phyloP scores from a whole-genome alignment of 2,113 vertebrate species.

The Barbus barbus region DNA sequence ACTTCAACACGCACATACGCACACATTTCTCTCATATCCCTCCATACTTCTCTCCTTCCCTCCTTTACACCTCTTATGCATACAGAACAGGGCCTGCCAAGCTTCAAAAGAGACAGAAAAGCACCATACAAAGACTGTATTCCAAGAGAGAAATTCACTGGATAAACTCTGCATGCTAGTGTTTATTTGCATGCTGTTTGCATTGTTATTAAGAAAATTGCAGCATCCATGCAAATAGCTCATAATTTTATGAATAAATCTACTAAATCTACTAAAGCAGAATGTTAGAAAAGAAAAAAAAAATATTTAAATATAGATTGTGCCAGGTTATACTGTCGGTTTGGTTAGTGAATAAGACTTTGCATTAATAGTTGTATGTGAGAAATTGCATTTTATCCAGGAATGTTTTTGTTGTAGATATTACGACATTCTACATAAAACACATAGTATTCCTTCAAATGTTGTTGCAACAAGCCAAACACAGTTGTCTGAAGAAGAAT shows the following conservation, averaged over 20 bases:
- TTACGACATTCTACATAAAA: too few species aligned
- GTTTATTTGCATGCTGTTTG: not conserved
- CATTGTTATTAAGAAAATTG: not conserved
- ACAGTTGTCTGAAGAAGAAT: too few species aligned
- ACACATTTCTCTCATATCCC: constrained; percentile 9
- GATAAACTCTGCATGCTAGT: not conserved
- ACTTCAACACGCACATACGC: constrained; percentile 45
- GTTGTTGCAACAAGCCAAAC: too few species aligned
- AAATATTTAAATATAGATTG: too few species aligned
- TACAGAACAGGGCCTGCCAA: not conserved
- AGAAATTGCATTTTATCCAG: too few species aligned
- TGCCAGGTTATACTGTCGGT: too few species aligned
- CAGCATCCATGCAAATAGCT: not conserved
- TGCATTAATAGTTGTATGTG: too few species aligned
- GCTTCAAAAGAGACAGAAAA: constrained; percentile 14
- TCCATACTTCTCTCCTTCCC: constrained; percentile 22
- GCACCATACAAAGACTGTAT: not conserved
- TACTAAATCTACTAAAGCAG: too few species aligned
- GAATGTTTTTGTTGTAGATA: too few species aligned
- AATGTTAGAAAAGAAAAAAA: too few species aligned
- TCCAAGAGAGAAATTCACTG: not conserved
- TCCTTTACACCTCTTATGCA: not conserved
- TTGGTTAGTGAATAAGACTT: too few species aligned
- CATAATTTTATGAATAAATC: not conserved
- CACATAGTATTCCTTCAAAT: too few species aligned